phyloP scores from a whole-genome alignment of 2,113 vertebrate genomes.

The Sialia sialis region DNA sequence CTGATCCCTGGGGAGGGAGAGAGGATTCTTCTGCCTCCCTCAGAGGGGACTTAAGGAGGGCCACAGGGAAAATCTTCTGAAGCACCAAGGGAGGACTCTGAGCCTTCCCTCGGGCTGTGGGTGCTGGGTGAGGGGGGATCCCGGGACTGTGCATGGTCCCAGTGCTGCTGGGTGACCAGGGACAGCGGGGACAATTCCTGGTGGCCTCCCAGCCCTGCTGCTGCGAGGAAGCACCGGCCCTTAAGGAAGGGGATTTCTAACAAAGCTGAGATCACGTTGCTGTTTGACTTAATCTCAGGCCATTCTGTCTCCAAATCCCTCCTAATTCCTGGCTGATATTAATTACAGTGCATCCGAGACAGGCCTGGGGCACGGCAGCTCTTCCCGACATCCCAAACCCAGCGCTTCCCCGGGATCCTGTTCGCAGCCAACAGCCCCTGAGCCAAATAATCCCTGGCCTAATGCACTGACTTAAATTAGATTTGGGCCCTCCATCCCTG shows the following conservation, averaged over 20 bases:
- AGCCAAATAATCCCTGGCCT: background rate
- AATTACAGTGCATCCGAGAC: background rate
- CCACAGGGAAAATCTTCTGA: background rate
- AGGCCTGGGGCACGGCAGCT: background rate
- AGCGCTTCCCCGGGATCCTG: background rate
- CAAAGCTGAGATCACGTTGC: background rate
- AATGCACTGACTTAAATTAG: background rate
- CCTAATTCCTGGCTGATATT: background rate
- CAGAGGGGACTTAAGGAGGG: background rate
- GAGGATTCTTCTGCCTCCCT: background rate
- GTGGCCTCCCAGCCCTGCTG: background rate
- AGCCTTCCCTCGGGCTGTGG: background rate
- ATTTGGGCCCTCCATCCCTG: background rate
- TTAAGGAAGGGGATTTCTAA: background rate
- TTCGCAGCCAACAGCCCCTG: background rate
- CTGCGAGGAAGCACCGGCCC: accelerated
- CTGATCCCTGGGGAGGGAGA: background rate
- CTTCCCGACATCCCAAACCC: accelerated
- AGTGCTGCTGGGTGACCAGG: background rate
- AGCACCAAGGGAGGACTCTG: accelerated
- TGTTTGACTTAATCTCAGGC: background rate
- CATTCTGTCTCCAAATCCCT: conserved; percentile 26
- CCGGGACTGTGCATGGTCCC: accelerated
- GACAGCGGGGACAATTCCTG: background rate
- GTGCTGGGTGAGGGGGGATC: background rate